Evolutionary conservation across 2,888 invertebrate genomes (phyloP), one percentile per base, ranked within the genome.

Genomic region (Drosophila helvetica): DNA sequence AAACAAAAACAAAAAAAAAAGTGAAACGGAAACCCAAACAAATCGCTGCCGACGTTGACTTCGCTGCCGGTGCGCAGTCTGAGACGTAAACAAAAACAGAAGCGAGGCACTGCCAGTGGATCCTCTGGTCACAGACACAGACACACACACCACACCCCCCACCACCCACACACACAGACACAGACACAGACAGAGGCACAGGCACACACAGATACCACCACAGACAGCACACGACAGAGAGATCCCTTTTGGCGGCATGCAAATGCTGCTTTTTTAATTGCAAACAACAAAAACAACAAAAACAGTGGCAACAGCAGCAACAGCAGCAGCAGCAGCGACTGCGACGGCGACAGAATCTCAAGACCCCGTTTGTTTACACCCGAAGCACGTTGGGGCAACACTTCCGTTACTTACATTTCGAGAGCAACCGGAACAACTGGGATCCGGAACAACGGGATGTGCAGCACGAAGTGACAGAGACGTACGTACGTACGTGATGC

Each of bases 281-380:
- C 58, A 47, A 50, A 25, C 50, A 65, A 63, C 30, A 58, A 56
- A 59, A 59, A 59, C 58, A 58, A 47, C n/a, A 62, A 27, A 38
- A 4, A 22, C 64, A 62, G 19, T 17, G 12, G 12, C 58, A 30
- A 63, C 80, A 60, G 79, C 27, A 27, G 27, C 25, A 25, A 6
- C 25, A 42, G 59, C 42, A 17, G 60, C 50, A 52, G 42, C 56
- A 48, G 53, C 51, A 46, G 15, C 27, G 58, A 22, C 64, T 61
- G 75, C 51, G 58, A 45, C 72, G 42, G 71, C 65, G 38, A 62
- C 80, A 62, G 79, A 78, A 79, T 80, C 88, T 85, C 84, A 86
- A 80, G 86, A 85, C 84, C 81, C 86, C 79, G 69, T 84, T 85
- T 88, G 88, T 85, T 85, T 88, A 85, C 86, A 80, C 66, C 70